phyloP scores from a whole-genome alignment of 2,888 invertebrate genomes.

The Gnatocerus cornutus region DNA sequence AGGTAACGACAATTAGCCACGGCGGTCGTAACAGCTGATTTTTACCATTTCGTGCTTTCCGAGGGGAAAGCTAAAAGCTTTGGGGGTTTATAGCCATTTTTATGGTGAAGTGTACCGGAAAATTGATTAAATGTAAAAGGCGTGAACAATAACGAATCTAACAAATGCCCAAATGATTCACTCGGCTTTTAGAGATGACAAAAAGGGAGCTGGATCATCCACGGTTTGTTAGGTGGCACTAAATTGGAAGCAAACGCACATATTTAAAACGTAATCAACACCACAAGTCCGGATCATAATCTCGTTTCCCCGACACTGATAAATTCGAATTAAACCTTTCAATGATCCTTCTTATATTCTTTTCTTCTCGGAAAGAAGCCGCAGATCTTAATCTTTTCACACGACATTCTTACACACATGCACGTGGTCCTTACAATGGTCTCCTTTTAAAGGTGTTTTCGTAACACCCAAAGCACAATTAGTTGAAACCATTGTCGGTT shows the following conservation, averaged over 20 bases:
- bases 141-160: slow-evolving; percentile 38
- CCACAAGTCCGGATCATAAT: too few species aligned
- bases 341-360: slow-evolving; percentile 27
- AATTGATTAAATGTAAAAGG: slow-evolving; percentile 51
- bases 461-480: slow-evolving; percentile 27
- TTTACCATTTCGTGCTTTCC: slow-evolving; percentile 27
- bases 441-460: slow-evolving; percentile 36
- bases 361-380: slow-evolving; percentile 12
- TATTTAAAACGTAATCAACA: not conserved
- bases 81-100: slow-evolving; percentile 45
- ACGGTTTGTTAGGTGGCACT: slow-evolving; percentile 7
- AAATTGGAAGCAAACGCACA: not conserved
- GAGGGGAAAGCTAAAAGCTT: slow-evolving; percentile 37
- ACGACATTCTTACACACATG: slow-evolving; percentile 44
- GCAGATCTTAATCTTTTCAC: slow-evolving; percentile 47
- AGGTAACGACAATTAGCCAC: slow-evolving; percentile 20
- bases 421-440: slow-evolving; percentile 40
- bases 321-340: slow-evolving; percentile 11
- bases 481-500: slow-evolving; percentile 31
- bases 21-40: slow-evolving; percentile 34
- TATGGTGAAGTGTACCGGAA: slow-evolving; percentile 43
- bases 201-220: slow-evolving; percentile 2
- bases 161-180: slow-evolving; percentile 21
- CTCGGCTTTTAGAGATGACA: not conserved
- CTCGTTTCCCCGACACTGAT: not conserved